These are phyloP conservation scores for Hepsetus odoe DNA, from an alignment of 2,113 vertebrate species.

Conservation along the genomic window DNA sequence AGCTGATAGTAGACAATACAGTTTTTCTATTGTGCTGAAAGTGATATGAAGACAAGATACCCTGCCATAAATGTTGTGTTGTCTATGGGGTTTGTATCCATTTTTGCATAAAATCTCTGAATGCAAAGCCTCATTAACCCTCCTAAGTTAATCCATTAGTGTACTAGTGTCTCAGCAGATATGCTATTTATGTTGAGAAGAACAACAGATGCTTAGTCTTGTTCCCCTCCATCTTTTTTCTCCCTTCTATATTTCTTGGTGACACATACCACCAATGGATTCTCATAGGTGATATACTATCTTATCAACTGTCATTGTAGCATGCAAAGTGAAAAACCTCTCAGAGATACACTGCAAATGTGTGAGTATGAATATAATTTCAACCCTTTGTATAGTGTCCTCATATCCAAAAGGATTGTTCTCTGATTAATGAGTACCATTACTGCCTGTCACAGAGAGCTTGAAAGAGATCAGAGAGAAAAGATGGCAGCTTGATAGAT, in stretches of 20 bases:
- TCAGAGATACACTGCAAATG: neutral
- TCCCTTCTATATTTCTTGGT: neutral
- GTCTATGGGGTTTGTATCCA: no score
- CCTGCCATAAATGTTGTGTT: no score
- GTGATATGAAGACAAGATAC: no score
- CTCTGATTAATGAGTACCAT: constrained; percentile 42
- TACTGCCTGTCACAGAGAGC: neutral
- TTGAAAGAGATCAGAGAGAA: neutral
- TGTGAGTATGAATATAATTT: neutral
- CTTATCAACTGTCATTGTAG: neutral
- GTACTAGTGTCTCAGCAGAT: no score
- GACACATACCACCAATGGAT: neutral
- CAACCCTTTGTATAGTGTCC: neutral
- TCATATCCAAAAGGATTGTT: neutral
- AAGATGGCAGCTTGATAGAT: constrained; percentile 44
- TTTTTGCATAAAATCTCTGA: no score
- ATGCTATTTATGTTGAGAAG: no score
- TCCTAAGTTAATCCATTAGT: no score
- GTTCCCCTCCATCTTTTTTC: no score
- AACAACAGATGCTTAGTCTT: no score
- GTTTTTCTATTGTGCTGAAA: no score
- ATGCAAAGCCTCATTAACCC: no score
- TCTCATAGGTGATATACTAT: neutral
- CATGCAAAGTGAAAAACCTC: neutral
- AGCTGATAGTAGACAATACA: no score